phyloP scores from a whole-genome alignment of 2,888 invertebrate genomes.

The Eristalis arbustorum region DNA sequence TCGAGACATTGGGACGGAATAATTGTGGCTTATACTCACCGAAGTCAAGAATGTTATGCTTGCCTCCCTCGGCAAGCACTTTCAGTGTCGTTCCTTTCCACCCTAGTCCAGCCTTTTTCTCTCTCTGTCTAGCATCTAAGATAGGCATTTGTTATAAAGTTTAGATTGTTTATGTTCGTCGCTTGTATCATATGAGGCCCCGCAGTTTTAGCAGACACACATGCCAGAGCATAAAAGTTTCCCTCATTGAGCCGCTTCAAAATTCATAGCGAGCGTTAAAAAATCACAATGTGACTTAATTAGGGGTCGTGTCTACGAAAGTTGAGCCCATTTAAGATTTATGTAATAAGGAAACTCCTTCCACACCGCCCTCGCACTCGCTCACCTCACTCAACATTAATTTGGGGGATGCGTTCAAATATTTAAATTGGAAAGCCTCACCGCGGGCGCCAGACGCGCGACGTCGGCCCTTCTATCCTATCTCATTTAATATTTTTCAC shows the following conservation, averaged over 20 bases:
- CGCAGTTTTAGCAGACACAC: not conserved
- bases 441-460: slow-evolving; percentile 5
- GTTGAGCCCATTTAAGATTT: not conserved
- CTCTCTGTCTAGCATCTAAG: no score
- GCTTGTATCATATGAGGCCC: no score
- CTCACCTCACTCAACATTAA: slow-evolving; percentile 43
- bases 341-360: not conserved
- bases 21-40: no score
- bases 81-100: no score
- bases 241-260: not conserved
- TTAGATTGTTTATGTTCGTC: no score
- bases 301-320: not conserved
- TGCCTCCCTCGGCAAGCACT: no score
- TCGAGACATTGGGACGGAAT: no score
- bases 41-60: no score
- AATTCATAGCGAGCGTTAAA: not conserved
- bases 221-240: no score
- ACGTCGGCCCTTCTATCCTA: slow-evolving; percentile 7
- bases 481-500: slow-evolving; percentile 49
- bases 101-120: no score
- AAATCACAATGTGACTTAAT: not conserved
- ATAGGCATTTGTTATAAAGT: no score
- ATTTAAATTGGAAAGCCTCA: slow-evolving; percentile 59
- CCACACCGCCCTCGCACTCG: not conserved
- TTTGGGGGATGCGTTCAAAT: slow-evolving; percentile 62